A percentile compares a stretch with the other conserved stretches of the same genome.
These are phyloP conservation scores for Philotrypesis tridentata DNA, from an alignment of 1,140 invertebrate species.

Conservation along the genomic window DNA sequence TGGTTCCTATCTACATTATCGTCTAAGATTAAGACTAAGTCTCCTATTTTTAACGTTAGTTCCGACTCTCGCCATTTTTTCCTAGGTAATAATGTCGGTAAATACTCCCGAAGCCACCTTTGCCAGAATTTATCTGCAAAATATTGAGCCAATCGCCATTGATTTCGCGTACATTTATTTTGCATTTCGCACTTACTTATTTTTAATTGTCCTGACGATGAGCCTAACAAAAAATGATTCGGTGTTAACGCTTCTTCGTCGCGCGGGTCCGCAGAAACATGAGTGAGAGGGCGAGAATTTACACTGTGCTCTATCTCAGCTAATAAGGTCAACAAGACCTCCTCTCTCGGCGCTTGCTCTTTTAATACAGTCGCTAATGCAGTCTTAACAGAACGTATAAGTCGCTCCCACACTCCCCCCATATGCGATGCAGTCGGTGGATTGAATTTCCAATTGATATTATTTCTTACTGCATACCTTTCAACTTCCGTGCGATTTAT, in stretches of 20 bases:
- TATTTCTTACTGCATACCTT: not conserved
- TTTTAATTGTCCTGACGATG: conserved; percentile 1
- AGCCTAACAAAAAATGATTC: conserved; percentile 60
- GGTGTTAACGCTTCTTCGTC: conserved; percentile 53
- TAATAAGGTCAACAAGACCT: conserved; percentile 40
- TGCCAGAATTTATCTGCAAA: conserved; percentile 28
- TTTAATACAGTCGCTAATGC: too few species aligned
- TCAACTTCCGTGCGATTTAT: not conserved
- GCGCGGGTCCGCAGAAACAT: conserved; percentile 45
- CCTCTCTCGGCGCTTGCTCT: too few species aligned
- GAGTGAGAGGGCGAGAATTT: conserved; percentile 25
- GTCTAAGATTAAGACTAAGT: conserved; percentile 20
- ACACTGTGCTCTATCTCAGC: conserved; percentile 40
- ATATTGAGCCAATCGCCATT: conserved; percentile 18
- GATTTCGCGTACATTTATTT: not conserved
- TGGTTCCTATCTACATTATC: not conserved
- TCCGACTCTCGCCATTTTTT: conserved; percentile 2
- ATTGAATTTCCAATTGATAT: conserved; percentile 44
- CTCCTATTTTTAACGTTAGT: not conserved
- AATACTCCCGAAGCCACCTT: conserved; percentile 23
- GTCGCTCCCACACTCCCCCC: too few species aligned
- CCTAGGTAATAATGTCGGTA: not conserved
- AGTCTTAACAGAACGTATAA: too few species aligned
- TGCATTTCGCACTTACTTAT: not conserved
- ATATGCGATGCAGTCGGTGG: not conserved